phyloP scores from a whole-genome alignment of 2,888 invertebrate species.

The Dasysyrphus tricinctus region DNA sequence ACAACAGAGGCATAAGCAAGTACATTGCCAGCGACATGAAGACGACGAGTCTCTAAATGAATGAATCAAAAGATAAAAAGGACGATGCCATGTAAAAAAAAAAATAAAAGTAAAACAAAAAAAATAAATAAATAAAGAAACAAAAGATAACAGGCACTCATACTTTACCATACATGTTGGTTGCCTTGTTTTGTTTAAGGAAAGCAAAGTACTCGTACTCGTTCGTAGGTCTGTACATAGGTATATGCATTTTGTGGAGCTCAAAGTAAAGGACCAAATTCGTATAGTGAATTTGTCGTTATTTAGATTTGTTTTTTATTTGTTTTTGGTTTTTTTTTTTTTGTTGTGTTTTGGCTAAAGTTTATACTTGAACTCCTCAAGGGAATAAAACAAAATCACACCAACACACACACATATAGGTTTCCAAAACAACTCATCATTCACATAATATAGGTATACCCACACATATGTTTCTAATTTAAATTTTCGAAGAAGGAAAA shows the following conservation, averaged over 20 bases:
- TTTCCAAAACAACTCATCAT: neutral
- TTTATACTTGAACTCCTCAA: slow-evolving; percentile 46
- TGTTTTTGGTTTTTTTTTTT: neutral
- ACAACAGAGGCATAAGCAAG: slow-evolving; percentile 16
- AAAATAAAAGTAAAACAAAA: slow-evolving; percentile 22
- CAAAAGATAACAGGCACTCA: slow-evolving; percentile 61
- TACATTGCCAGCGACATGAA: neutral
- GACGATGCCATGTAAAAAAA: slow-evolving; percentile 44
- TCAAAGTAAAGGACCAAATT: slow-evolving; percentile 38
- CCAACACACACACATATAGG: neutral
- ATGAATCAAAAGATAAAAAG: slow-evolving; percentile 64
- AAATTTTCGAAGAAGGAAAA: slow-evolving; percentile 42
- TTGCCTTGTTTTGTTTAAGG: slow-evolving; percentile 17
- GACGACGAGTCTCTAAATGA: slow-evolving; percentile 47
- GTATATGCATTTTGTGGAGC: neutral
- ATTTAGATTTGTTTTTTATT: slow-evolving; percentile 44
- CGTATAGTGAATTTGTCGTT: slow-evolving; percentile 52
- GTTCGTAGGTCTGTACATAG: neutral
- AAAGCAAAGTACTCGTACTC: neutral
- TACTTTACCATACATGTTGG: slow-evolving; percentile 20
- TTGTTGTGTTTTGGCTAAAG: slow-evolving; percentile 10
- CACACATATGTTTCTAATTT: slow-evolving; percentile 54
- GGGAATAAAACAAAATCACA: slow-evolving; percentile 36
- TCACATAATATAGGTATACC: neutral
- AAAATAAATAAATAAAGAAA: slow-evolving; percentile 8